These are phyloP conservation scores for Pharmacophagus antenor DNA, from an alignment of 2,888 invertebrate genomes.

Conservation along the genomic window DNA sequence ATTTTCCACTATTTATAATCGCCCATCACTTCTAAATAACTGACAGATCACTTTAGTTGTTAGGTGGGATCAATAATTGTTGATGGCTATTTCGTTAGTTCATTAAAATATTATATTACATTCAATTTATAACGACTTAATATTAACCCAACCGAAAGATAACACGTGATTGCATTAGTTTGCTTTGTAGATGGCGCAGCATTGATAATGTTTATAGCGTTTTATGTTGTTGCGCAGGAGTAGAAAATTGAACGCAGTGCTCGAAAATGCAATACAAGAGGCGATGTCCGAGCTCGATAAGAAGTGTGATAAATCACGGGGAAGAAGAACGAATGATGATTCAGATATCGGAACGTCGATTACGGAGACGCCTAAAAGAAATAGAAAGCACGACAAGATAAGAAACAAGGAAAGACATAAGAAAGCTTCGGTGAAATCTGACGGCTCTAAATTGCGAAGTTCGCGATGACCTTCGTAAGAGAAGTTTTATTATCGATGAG, in stretches of 20 bases:
- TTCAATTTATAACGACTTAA: slow-evolving; percentile 30
- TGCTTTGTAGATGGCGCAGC: background rate
- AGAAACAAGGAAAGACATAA: slow-evolving; percentile 53
- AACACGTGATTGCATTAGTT: slow-evolving; percentile 8
- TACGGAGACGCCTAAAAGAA: slow-evolving; percentile 49
- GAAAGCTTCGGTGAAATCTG: slow-evolving; percentile 48
- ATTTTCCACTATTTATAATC: slow-evolving; percentile 3
- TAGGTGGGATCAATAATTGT: slow-evolving; percentile 7
- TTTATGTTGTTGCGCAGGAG: slow-evolving; percentile 82
- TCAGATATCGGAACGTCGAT: slow-evolving; percentile 29
- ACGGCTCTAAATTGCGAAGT: slow-evolving; percentile 73
- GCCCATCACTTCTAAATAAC: slow-evolving; percentile 2
- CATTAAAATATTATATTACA: background rate
- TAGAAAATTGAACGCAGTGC: slow-evolving; percentile 93
- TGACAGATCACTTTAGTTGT: background rate
- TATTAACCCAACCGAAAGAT: slow-evolving; percentile 71
- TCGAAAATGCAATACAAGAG: slow-evolving; percentile 95
- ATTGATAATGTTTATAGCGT: slow-evolving; percentile 18
- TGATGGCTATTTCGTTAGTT: slow-evolving; percentile 5
- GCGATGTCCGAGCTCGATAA: slow-evolving; percentile 94
- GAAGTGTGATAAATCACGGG: slow-evolving; percentile 63
- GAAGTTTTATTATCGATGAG: slow-evolving; percentile 5
- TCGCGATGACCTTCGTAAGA: slow-evolving; percentile 61
- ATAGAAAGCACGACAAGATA: slow-evolving; percentile 50
- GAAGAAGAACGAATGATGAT: slow-evolving; percentile 28